phyloP scores from a whole-genome alignment of 2,797 vertebrate genomes.

The Typhlichthys eigenmanni region DNA sequence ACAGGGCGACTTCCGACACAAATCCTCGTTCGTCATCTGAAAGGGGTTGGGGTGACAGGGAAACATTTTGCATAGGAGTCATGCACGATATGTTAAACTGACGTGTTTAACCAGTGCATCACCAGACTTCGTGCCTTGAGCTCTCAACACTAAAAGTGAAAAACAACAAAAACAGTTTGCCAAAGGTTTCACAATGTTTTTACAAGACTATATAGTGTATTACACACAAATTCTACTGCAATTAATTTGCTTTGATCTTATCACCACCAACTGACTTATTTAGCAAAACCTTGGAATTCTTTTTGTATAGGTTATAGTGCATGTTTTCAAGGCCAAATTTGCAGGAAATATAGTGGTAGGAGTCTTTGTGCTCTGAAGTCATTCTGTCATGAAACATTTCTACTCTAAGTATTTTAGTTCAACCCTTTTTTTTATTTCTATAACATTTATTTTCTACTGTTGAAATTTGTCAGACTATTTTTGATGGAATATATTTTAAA shows the following conservation, averaged over 20 bases:
- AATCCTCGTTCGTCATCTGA: conserved; percentile 98
- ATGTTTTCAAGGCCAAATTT: conserved; percentile 36
- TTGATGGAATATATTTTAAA: conserved; percentile 89
- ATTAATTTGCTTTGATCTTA: conserved; percentile 35
- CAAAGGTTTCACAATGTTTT: conserved; percentile 73
- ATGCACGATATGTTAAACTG: conserved; percentile 53
- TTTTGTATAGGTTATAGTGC: conserved; percentile 50
- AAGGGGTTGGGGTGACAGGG: conserved; percentile 25
- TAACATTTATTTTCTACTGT: conserved; percentile 82
- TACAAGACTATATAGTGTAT: conserved; percentile 47
- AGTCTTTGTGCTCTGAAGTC: conserved; percentile 31
- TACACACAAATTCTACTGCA: conserved; percentile 17
- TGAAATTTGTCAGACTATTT: conserved; percentile 84
- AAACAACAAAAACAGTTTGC: conserved; percentile 70
- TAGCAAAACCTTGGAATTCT: conserved; percentile 52
- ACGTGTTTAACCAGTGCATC: conserved; percentile 50
- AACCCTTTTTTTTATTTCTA: conserved; percentile 72
- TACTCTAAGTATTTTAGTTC: conserved; percentile 64
- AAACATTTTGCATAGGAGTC: conserved; percentile 41
- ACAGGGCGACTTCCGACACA: conserved; percentile 98
- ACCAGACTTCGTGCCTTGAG: conserved; percentile 55
- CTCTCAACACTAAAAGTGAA: conserved; percentile 49
- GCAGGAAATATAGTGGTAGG: conserved; percentile 16
- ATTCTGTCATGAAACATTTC: conserved; percentile 50
- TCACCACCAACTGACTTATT: conserved; percentile 48